Conservation (phyloP, 2,888 invertebrate species). For the Himalopsyche kuldschensis region DNA sequence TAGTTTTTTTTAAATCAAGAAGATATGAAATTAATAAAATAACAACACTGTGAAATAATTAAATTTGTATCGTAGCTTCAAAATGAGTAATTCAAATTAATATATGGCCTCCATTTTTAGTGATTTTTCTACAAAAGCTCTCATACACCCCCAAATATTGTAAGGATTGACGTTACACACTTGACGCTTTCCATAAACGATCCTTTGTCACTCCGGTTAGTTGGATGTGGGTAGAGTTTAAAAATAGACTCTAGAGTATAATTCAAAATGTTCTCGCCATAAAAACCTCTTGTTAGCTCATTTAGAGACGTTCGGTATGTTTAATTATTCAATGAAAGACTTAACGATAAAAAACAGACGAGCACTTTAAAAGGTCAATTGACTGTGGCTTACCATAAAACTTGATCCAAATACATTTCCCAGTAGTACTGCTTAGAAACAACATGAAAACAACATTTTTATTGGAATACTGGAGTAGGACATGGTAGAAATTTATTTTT, state of each 20-base stretch:
- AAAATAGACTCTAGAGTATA: neutral
- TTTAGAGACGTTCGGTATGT: neutral
- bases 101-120: neutral
- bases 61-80: neutral
- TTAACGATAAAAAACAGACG: neutral
- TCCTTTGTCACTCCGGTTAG: neutral
- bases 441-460: too few relatives aligned
- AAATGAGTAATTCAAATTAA: neutral
- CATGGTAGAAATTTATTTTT: too few relatives aligned
- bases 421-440: too few relatives aligned
- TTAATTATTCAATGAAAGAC: neutral
- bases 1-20: too few relatives aligned
- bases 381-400: neutral
- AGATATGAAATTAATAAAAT: too few relatives aligned
- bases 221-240: neutral
- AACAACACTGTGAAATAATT: too few relatives aligned
- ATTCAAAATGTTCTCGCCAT: neutral
- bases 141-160: neutral
- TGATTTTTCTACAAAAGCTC: neutral
- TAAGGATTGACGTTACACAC: neutral
- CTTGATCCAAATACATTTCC: too few relatives aligned
- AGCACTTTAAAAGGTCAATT: neutral
- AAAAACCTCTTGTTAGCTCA: neutral
- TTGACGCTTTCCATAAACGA: neutral
- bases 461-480: too few relatives aligned